Conservation (phyloP, 1,140 invertebrate species). For the Microplitis mediator region DNA sequence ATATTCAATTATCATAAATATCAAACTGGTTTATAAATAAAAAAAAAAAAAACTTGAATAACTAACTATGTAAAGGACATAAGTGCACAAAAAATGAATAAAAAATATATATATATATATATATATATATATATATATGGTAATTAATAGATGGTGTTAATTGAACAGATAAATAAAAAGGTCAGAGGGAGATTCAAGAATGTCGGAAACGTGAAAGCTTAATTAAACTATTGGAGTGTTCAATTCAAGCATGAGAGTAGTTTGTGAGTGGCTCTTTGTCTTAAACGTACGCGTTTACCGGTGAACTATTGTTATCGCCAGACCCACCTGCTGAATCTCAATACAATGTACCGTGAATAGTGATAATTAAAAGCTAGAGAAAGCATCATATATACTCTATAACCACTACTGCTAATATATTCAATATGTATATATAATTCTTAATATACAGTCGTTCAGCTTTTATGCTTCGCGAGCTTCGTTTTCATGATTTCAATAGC, state of each 20-base stretch:
- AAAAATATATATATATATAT: no score
- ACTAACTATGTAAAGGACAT: no score
- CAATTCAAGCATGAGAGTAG: neutral
- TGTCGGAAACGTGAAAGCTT: neutral
- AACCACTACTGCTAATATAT: neutral
- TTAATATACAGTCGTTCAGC: neutral
- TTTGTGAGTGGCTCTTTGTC: neutral
- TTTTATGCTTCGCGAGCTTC: neutral
- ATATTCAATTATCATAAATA: no score
- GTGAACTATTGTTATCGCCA: slow-evolving; percentile 13
- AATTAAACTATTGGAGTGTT: slow-evolving; percentile 15
- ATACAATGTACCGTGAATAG: neutral
- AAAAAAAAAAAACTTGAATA: no score
- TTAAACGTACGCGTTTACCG: neutral
- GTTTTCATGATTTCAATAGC: no score
- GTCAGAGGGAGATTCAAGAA: neutral
- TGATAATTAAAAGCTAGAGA: slow-evolving; percentile 5
- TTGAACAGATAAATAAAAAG: neutral
- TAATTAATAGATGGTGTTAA: neutral
- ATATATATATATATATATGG: no score
- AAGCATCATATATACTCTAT: neutral
- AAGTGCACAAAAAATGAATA: no score
- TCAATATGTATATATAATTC: neutral
- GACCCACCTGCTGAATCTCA: slow-evolving; percentile 7
- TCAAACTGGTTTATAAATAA: no score